These are phyloP conservation scores for Athetis lepigone DNA, from an alignment of 2,888 invertebrate species.

Conservation along the genomic window DNA sequence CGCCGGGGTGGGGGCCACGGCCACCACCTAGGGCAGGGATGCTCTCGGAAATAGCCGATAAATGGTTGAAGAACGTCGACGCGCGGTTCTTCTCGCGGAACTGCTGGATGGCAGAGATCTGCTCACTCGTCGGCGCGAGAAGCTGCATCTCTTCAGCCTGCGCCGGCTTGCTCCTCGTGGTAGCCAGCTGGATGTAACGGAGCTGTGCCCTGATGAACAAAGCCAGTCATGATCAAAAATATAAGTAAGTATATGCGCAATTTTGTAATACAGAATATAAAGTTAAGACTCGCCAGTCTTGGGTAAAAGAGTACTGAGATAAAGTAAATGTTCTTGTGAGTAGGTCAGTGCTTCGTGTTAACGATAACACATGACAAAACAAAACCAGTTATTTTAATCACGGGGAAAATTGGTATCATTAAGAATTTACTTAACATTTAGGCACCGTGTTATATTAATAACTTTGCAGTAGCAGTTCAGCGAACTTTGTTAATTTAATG, in stretches of 20 bases:
- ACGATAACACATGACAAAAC: slow-evolving; percentile 1
- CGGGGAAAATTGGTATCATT: slow-evolving; percentile 6
- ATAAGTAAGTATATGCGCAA: background rate
- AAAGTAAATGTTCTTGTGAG: slow-evolving; percentile 2
- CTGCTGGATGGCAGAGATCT: slow-evolving; percentile 95
- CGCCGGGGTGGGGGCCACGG: slow-evolving; percentile 97
- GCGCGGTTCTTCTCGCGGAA: slow-evolving; percentile 97
- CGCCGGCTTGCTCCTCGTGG: slow-evolving; percentile 94
- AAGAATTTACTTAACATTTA: slow-evolving; percentile 6
- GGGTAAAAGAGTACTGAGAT: slow-evolving; percentile 26
- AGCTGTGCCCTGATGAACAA: slow-evolving; percentile 92
- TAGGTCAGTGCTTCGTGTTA: slow-evolving; percentile 4
- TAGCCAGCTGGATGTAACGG: slow-evolving; percentile 95
- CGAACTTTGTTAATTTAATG: slow-evolving; percentile 37
- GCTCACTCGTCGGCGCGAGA: slow-evolving; percentile 95
- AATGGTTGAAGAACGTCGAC: slow-evolving; percentile 97
- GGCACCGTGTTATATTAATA: slow-evolving; percentile 26
- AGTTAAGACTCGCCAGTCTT: slow-evolving; percentile 16
- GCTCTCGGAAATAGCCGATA: slow-evolving; percentile 98
- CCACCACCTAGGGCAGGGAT: slow-evolving; percentile 98
- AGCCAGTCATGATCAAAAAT: background rate
- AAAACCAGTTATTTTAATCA: slow-evolving; percentile 13
- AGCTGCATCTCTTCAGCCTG: slow-evolving; percentile 93
- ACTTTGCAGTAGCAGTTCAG: slow-evolving; percentile 20
- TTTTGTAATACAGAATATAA: slow-evolving; percentile 12